A percentile compares a stretch with the other conserved stretches of the same genome.
Conservation (phyloP, 2,888 invertebrate genomes). For the Caenorhabditis sinica region DNA sequence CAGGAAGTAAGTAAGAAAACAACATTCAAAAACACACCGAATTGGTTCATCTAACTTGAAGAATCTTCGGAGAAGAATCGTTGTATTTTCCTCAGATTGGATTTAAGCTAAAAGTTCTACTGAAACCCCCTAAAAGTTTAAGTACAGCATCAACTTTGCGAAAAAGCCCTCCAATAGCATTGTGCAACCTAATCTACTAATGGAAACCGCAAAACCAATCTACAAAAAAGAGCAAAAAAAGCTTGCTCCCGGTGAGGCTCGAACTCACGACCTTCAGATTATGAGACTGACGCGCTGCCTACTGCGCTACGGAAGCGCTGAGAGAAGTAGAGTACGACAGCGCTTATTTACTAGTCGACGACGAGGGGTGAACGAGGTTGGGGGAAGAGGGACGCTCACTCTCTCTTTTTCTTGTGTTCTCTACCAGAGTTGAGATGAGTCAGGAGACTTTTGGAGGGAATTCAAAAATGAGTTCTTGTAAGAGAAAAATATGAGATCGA, state of each 20-base stretch:
- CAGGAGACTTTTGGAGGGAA: background rate
- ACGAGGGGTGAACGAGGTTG: background rate
- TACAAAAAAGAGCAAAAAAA: constrained; percentile 54
- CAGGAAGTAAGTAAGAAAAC: background rate
- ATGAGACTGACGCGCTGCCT: constrained; percentile 94
- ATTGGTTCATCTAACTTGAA: too few relatives aligned
- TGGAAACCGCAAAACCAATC: background rate
- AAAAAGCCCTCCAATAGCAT: background rate
- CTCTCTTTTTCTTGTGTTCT: background rate
- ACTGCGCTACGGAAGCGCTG: constrained; percentile 88
- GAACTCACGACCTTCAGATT: constrained; percentile 96
- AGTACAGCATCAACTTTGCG: too few relatives aligned
- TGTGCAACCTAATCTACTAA: background rate
- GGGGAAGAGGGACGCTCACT: background rate
- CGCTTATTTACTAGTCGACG: constrained; percentile 14
- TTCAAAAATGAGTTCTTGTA: background rate
- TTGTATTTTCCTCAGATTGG: too few relatives aligned
- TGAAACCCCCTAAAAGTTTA: too few relatives aligned
- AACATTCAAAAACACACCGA: too few relatives aligned
- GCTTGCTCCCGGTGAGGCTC: constrained; percentile 89
- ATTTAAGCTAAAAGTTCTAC: too few relatives aligned
- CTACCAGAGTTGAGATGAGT: background rate
- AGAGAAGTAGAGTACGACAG: background rate
- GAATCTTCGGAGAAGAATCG: too few relatives aligned
- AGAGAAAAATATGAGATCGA: background rate